phyloP scores from a whole-genome alignment of 2,797 vertebrate species.

The Cheirogaleus major region DNA sequence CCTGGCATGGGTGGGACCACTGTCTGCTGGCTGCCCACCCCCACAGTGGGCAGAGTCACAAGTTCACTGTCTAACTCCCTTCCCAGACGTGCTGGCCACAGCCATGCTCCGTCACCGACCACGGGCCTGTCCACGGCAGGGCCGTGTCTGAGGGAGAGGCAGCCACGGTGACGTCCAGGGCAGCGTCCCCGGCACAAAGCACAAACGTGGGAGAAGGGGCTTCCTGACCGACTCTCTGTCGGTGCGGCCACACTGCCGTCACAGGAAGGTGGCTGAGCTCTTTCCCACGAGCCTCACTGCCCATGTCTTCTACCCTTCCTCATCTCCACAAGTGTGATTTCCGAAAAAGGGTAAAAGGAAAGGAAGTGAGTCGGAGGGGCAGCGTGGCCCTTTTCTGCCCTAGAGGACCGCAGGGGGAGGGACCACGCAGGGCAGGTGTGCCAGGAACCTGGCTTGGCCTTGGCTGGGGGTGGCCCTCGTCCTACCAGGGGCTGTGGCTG shows the following conservation, averaged over 20 bases:
- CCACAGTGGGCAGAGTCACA: not conserved
- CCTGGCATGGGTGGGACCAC: not conserved
- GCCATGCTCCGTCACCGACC: rapidly evolving
- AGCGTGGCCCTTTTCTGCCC: rapidly evolving
- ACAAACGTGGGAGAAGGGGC: not conserved
- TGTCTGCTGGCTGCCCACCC: not conserved
- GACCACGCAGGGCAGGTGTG: rapidly evolving
- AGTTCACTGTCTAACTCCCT: not conserved
- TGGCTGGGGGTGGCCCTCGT: rapidly evolving
- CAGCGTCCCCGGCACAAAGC: slow-evolving; percentile 36
- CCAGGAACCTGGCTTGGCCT: not conserved
- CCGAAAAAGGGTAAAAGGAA: not conserved
- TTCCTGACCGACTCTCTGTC: not conserved
- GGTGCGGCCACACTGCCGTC: not conserved
- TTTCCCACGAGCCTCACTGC: not conserved
- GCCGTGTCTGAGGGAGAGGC: not conserved
- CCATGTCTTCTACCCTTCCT: not conserved
- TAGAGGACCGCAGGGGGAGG: rapidly evolving
- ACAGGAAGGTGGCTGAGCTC: not conserved
- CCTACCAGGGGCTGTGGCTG: no score
- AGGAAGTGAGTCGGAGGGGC: not conserved
- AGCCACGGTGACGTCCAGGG: not conserved
- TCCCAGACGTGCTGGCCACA: not conserved
- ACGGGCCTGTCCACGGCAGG: not conserved
- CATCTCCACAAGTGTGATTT: not conserved